phyloP scores from a whole-genome alignment of 2,888 invertebrate species.

The Cerastis leucographa region DNA sequence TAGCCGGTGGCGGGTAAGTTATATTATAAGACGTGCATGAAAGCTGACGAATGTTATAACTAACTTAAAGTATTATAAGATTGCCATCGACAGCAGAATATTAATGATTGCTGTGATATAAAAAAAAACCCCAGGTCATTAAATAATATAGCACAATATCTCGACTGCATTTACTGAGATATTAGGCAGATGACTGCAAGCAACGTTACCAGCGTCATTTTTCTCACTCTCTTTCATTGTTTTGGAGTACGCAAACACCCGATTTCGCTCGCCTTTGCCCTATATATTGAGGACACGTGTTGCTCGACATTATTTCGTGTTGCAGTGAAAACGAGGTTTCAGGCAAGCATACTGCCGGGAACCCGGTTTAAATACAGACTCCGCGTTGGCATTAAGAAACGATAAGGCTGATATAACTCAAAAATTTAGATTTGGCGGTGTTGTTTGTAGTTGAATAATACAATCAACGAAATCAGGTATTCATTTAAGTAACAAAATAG shows the following conservation, averaged over 20 bases:
- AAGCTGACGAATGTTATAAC: constrained; percentile 5
- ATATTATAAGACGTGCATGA: neutral
- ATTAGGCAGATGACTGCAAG: neutral
- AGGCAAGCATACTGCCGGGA: neutral
- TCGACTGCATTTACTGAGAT: too few species aligned
- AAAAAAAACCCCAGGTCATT: too few species aligned
- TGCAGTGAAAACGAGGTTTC: neutral
- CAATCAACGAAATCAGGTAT: too few species aligned
- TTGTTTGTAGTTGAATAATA: too few species aligned
- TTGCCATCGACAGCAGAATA: neutral
- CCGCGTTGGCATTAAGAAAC: neutral
- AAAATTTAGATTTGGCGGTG: too few species aligned
- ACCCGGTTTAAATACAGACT: neutral
- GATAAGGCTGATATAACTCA: too few species aligned
- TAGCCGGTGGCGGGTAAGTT: constrained; percentile 86
- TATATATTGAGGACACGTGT: neutral
- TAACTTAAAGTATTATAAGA: neutral
- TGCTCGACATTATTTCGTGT: neutral
- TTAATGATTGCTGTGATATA: constrained; percentile 2
- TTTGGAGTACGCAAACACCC: neutral
- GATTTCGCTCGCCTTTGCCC: neutral
- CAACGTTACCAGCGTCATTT: neutral
- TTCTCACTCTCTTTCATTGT: neutral
- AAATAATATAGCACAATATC: neutral
- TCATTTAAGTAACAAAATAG: too few species aligned